Evolutionary conservation across 1,140 invertebrate genomes (phyloP), one percentile per base, ranked within the genome.

Genomic region (Scaptodrosophila lebanonensis): DNA sequence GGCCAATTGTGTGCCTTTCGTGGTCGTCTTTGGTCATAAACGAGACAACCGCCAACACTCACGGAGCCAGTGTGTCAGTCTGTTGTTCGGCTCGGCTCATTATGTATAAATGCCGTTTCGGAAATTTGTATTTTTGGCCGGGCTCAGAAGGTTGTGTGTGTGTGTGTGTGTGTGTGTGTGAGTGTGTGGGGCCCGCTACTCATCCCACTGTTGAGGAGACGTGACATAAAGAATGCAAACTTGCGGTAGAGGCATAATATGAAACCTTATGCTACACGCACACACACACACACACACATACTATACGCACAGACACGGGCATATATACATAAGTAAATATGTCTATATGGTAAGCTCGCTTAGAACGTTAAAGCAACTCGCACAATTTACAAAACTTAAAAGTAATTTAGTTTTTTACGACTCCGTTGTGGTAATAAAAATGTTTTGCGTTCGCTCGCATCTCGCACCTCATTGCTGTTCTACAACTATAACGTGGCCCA

Each of bases 381-480:
- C 70, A 79, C 75, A 79, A 69, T 79, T 49, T 77, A 68, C 79
- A 69, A 82, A 79, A 79, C 75, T 79, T 79, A 79, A 79, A 79
- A 79, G 75, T 79, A 79, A 79, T 79, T 79, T 79, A 79, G 75
- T 79, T 79, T 79, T 79, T 79, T 79, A 79, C 75, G 75, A 79
- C 75, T 79, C 66, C 66, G 71, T 39, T 66, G 75, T 66, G 75
- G 75, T 79, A 79, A 83, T 79, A 79, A 79, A 79, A 79, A 68
- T 79, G 69, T 66, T 62, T 66, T 82, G 48, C 64, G 38, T 48
- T 66, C 38, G 36, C 59, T 58, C 50, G 17, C 53, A 44, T 53
- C 36, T 51, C 27, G 30, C 51, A 66, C 40, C 60, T 62, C 56
- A 73, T 73, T n/a, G n/a, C n/a, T n/a, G n/a, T n/a, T n/a, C 67